Evolutionary conservation across 2,888 invertebrate species (phyloP).

Genomic region (Ryuthela nishihirai): DNA sequence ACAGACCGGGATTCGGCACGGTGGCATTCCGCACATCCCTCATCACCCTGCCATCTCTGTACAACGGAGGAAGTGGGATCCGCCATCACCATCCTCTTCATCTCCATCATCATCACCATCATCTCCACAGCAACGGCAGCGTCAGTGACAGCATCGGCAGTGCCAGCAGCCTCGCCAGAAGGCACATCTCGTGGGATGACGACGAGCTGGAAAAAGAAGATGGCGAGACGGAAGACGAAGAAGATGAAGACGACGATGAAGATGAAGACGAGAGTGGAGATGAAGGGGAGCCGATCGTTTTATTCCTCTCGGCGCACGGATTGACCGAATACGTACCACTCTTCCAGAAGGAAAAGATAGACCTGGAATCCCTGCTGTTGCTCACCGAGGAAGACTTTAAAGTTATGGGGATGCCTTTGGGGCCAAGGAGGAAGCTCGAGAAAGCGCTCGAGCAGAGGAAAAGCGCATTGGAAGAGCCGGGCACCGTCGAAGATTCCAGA

Average conservation of each 20-base stretch:
- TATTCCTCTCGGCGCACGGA: constrained; percentile 83
- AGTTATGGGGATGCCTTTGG: constrained; percentile 76
- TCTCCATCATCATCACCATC: too few relatives aligned
- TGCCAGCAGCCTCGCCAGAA: constrained; percentile 61
- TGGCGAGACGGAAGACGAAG: constrained; percentile 12
- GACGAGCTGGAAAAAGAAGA: constrained; percentile 10
- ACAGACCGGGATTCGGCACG: constrained; percentile 86
- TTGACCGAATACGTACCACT: constrained; percentile 68
- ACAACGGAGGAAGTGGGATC: background rate
- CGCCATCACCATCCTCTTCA: background rate
- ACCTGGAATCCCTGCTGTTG: constrained; percentile 81
- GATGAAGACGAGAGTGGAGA: constrained; percentile 48
- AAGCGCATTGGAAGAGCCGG: constrained; percentile 64
- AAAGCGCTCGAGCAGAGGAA: constrained; percentile 81
- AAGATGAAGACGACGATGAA: constrained; percentile 58
- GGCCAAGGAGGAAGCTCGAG: constrained; percentile 80
- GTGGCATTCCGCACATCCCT: constrained; percentile 69
- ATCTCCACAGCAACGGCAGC: constrained; percentile 2
- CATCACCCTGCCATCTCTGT: constrained; percentile 1
- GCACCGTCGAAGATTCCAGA: constrained; percentile 56
- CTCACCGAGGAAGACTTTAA: constrained; percentile 83
- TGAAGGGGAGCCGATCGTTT: constrained; percentile 62
- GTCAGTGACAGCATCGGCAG: constrained; percentile 63
- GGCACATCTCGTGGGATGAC: constrained; percentile 44
- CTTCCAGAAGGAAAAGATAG: constrained; percentile 79